These are phyloP conservation scores for Crypturellus tataupa DNA, from an alignment of 2,797 vertebrate species.

Conservation along the genomic window DNA sequence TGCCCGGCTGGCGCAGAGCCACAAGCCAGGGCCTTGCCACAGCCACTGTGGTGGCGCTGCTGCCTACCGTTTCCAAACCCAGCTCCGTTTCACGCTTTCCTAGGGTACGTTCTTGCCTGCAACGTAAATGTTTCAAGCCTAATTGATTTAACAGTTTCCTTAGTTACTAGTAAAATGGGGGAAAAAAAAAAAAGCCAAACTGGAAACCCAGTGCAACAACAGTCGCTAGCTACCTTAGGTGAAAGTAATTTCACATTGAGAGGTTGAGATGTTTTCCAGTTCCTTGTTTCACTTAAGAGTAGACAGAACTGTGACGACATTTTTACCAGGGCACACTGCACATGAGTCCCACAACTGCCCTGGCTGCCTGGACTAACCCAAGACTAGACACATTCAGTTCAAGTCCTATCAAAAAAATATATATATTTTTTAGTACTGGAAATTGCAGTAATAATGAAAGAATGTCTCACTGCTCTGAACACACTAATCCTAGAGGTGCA, in stretches of 20 bases:
- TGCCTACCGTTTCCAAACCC: background rate
- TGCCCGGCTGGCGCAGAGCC: background rate
- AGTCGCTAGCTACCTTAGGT: background rate
- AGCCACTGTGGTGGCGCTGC: background rate
- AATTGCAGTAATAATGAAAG: background rate
- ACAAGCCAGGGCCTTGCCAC: background rate
- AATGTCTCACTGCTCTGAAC: background rate
- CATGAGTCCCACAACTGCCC: background rate
- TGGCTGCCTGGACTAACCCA: background rate
- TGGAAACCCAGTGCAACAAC: background rate
- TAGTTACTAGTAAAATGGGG: background rate
- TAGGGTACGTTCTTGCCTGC: background rate
- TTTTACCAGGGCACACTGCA: background rate
- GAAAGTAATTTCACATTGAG: background rate
- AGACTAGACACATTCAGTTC: background rate
- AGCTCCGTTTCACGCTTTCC: background rate
- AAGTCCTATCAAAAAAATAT: background rate
- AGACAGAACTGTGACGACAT: background rate
- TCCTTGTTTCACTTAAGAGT: background rate
- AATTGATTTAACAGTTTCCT: background rate
- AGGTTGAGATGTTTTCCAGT: background rate
- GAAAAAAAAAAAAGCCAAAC: background rate
- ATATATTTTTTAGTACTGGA: background rate
- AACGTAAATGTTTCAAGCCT: background rate
- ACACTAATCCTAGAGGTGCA: background rate